Conservation (phyloP, 2,797 vertebrate species). For the Ptychadena robeensis region DNA sequence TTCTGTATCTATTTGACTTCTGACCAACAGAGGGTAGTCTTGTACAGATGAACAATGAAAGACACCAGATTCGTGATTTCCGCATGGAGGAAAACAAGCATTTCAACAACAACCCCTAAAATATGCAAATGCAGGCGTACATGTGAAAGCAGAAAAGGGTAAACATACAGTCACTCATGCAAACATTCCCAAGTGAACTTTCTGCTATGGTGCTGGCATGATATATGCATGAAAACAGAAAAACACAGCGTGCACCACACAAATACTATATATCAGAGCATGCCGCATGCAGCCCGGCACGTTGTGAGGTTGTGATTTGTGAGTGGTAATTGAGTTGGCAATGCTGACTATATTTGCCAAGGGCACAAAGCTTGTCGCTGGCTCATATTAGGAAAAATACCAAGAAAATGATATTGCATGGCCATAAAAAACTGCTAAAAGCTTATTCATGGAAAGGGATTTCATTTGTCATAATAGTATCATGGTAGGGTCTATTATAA, state of each 20-base stretch:
- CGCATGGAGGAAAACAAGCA: not conserved
- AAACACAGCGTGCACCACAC: not conserved
- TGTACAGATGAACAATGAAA: not conserved
- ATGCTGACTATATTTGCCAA: not conserved
- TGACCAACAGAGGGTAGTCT: constrained; percentile 42
- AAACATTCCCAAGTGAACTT: not conserved
- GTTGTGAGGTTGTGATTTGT: not conserved
- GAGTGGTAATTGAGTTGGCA: not conserved
- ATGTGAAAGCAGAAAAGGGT: not conserved
- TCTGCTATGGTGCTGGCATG: not conserved
- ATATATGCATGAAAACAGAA: not conserved
- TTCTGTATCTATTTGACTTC: not conserved
- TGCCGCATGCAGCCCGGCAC: not conserved
- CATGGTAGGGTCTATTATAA: not conserved
- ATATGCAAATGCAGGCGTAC: not conserved
- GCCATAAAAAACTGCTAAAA: not conserved
- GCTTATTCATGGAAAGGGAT: not conserved
- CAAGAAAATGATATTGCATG: not conserved
- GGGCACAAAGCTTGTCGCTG: not conserved
- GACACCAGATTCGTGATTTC: not conserved
- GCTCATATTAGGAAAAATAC: not conserved
- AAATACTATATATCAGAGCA: not conserved
- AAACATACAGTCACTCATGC: not conserved
- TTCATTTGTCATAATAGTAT: not conserved
- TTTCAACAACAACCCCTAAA: too few relatives aligned